Evolutionary conservation across 2,888 invertebrate genomes (phyloP), one percentile per base, ranked within the genome.

Genomic region (Ectropis crepuscularia): DNA sequence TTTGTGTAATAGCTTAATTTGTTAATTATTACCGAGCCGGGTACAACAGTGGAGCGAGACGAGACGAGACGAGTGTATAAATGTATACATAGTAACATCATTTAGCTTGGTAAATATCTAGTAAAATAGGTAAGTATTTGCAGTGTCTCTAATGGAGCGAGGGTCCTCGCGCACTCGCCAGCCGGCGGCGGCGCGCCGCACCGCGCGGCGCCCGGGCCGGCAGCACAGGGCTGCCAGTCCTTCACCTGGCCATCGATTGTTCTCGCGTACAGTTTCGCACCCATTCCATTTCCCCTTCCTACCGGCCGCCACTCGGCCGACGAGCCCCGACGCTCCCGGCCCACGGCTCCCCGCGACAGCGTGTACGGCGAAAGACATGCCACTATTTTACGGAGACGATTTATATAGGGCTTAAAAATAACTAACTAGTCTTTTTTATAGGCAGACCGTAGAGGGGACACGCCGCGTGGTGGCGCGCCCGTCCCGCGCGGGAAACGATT

Each of bases 11-110:
- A 87, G 78, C 85, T 87, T 88, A 88, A 83, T 89, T 86, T 88
- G 89, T 88, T 86, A 88, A 80, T 83, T 61, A 85, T 83, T 80
- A 84, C 88, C 90, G 88, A 90, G 89, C 87, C 89, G 90, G 87
- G 88, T 88, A 90, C 91, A 90, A 90, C 89, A 90, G 87, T 89
- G 90, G 86, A 89, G 88, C 83, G 78, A 80, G 86, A 86, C 85
- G 82, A 81, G 76, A 85, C 80, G 77, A 79, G 72, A 78, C 73
- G 75, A 83, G 77, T 86, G 85, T 87, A 89, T 86, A 89, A 83
- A 77, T 86, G 85, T 87, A 89, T 86, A 89, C 84, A 88, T 85
- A 81, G 78, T 84, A 83, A 86, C 74, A 81, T 72, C 69, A 74
- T 82, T 81, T 77, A 82, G 76, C 84, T 81, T 80, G 80, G 87